Evolutionary conservation across 2,888 invertebrate genomes (phyloP).

Genomic region (Agonopterix subpropinquella): DNA sequence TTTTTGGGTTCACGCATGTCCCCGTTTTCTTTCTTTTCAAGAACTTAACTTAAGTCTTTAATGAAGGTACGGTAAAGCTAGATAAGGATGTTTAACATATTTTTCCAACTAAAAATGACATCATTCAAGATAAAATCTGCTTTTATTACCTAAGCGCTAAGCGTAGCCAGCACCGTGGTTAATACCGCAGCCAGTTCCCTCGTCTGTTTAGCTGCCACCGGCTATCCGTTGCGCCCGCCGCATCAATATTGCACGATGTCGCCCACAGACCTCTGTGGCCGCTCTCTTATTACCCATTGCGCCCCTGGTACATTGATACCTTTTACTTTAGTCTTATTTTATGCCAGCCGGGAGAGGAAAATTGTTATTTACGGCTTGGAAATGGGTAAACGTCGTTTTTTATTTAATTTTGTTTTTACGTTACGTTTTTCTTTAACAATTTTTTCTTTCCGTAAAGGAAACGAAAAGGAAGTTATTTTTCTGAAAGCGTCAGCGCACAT

Average conservation of each 20-base stretch:
- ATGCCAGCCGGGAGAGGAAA: background rate
- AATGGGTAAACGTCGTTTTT: background rate
- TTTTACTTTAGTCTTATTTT: background rate
- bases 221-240: conserved; percentile 1
- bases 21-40: too few species aligned
- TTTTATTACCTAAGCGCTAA: too few species aligned
- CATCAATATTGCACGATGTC: conserved; percentile 10
- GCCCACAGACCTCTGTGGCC: conserved; percentile 1
- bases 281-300: conserved; percentile 4
- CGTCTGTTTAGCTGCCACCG: conserved; percentile 1
- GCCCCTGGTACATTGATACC: conserved; percentile 4
- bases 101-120: too few species aligned
- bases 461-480: too few species aligned
- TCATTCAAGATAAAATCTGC: too few species aligned
- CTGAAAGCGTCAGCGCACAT: too few species aligned
- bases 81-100: too few species aligned
- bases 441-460: too few species aligned
- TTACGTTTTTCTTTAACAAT: background rate
- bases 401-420: background rate
- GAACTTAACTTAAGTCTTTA: too few species aligned
- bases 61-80: too few species aligned
- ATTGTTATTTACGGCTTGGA: conserved; percentile 1
- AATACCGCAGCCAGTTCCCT: background rate
- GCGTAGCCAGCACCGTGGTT: background rate
- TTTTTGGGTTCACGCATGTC: too few species aligned